These are phyloP conservation scores for Limnephilus auricula DNA, from an alignment of 2,888 invertebrate species.

Conservation along the genomic window DNA sequence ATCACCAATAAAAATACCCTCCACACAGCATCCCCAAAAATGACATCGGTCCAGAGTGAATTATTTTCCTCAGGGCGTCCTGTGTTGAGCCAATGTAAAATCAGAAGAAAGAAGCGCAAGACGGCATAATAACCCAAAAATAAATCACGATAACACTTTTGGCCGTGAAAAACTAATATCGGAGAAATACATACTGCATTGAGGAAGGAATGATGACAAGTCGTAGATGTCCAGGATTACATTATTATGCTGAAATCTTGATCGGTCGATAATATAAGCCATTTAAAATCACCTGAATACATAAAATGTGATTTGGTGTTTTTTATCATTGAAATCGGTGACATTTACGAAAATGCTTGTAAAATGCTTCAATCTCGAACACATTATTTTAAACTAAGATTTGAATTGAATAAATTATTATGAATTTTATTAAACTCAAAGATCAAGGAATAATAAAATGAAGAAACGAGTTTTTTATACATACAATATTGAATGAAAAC, in stretches of 20 bases:
- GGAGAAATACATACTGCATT: too few species aligned
- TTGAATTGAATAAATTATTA: not conserved
- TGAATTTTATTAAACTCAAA: not conserved
- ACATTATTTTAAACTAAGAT: not conserved
- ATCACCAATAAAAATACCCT: too few species aligned
- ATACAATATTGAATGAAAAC: not conserved
- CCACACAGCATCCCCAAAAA: too few species aligned
- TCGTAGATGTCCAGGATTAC: not conserved
- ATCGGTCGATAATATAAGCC: not conserved
- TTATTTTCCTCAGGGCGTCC: too few species aligned
- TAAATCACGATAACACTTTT: too few species aligned
- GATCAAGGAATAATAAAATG: not conserved
- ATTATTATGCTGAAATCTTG: not conserved
- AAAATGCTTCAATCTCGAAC: not conserved
- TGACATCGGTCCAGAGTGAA: too few species aligned
- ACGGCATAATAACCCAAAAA: too few species aligned
- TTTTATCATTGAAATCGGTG: not conserved
- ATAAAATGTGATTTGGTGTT: not conserved
- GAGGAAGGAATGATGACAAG: not conserved
- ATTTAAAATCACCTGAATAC: not conserved
- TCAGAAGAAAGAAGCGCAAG: too few species aligned
- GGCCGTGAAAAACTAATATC: too few species aligned
- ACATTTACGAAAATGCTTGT: not conserved
- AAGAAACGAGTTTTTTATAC: not conserved
- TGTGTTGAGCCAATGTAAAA: too few species aligned